Conservation (phyloP, 2,113 vertebrate species). For the Orycteropus afer region DNA sequence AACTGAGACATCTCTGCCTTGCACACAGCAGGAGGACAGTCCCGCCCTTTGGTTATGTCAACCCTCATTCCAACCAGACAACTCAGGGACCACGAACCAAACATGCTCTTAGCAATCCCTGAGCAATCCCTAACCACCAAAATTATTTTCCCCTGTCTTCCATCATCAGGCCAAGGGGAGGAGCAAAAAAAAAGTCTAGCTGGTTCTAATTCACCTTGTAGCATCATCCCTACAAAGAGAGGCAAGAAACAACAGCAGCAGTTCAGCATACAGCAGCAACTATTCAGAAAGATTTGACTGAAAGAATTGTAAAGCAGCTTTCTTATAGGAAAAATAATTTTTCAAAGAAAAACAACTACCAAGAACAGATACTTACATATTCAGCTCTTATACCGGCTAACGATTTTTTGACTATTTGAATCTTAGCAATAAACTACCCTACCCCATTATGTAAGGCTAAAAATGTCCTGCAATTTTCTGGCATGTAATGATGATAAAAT, state of each 20-base stretch:
- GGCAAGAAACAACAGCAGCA: not conserved
- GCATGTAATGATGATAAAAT: not conserved
- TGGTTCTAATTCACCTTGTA: not conserved
- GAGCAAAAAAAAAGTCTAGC: not conserved
- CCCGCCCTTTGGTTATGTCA: not conserved
- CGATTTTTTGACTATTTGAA: not conserved
- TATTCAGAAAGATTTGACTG: not conserved
- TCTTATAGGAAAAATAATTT: not conserved
- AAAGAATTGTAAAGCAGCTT: not conserved
- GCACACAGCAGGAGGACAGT: not conserved
- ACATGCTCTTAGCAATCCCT: not conserved
- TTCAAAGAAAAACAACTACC: conserved; percentile 24
- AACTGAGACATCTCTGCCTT: not conserved
- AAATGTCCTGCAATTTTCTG: not conserved
- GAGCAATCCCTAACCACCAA: not conserved
- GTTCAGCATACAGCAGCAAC: not conserved
- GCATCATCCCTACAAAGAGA: not conserved
- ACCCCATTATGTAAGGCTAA: not conserved
- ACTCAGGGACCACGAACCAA: not conserved
- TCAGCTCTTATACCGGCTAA: not conserved
- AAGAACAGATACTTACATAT: conserved; percentile 50
- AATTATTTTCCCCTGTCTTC: not conserved
- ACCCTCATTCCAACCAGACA: not conserved
- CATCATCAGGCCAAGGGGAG: not conserved
- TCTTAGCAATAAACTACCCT: not conserved